phyloP scores from a whole-genome alignment of 2,888 invertebrate species.

The Actias luna region DNA sequence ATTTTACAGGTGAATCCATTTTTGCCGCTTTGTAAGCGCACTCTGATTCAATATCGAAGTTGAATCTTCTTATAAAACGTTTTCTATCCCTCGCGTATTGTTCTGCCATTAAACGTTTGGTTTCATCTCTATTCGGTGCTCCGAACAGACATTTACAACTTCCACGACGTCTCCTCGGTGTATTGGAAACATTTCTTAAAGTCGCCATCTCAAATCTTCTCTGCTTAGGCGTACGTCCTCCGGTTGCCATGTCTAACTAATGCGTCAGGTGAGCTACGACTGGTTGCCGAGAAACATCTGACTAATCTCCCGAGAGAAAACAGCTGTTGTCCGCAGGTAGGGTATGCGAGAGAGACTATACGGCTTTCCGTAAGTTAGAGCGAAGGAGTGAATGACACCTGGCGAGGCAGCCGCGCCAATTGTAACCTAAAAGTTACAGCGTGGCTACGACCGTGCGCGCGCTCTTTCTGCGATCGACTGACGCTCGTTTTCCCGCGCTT shows the following conservation, averaged over 20 bases:
- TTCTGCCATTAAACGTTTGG: constrained; percentile 81
- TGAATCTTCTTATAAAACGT: constrained; percentile 82
- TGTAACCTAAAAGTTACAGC: constrained; percentile 69
- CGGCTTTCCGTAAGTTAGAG: constrained; percentile 48
- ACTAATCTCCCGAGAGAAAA: constrained; percentile 80
- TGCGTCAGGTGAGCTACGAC: constrained; percentile 74
- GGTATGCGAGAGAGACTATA: constrained; percentile 54
- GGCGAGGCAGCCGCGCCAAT: constrained; percentile 74
- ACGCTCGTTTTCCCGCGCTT: constrained; percentile 68
- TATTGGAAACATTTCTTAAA: constrained; percentile 59
- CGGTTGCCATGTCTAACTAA: constrained; percentile 64
- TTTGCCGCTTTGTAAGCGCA: constrained; percentile 62
- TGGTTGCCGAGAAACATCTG: constrained; percentile 79
- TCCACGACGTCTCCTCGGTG: constrained; percentile 67
- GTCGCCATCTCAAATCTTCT: constrained; percentile 68
- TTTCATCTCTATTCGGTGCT: constrained; percentile 81
- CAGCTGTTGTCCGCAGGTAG: constrained; percentile 76
- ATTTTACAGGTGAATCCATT: constrained; percentile 72
- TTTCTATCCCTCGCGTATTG: constrained; percentile 81
- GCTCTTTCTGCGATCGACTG: constrained; percentile 53
- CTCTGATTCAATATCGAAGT: constrained; percentile 80
- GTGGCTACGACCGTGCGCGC: constrained; percentile 62
- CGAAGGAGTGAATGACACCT: constrained; percentile 68
- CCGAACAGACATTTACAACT: constrained; percentile 84
- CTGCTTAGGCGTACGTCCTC: constrained; percentile 76